Percentiles rank a stretch among this genome's conserved stretches.
These are phyloP conservation scores for Scomber colias DNA, from an alignment of 2,113 vertebrate species.

Conservation along the genomic window DNA sequence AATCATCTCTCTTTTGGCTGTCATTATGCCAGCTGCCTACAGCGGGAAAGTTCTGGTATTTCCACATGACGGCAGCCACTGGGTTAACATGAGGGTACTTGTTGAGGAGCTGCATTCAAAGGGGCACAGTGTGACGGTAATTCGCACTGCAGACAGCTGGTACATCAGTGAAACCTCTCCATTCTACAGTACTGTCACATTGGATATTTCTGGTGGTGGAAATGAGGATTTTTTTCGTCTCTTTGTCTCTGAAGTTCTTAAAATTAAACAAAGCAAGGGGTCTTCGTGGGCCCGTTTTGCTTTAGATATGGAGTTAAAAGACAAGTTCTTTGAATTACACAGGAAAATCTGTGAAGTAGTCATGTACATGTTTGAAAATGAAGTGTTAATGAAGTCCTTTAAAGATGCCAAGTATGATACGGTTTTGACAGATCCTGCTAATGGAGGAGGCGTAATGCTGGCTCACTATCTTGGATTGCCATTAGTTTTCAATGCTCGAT, in stretches of 20 bases:
- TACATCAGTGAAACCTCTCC: slow-evolving; percentile 64
- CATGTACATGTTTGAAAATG: slow-evolving; percentile 68
- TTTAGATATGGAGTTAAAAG: slow-evolving; percentile 64
- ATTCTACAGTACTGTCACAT: slow-evolving; percentile 52
- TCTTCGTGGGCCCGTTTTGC: slow-evolving; percentile 54
- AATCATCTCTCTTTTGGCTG: slow-evolving; percentile 20
- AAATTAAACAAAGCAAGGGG: slow-evolving; percentile 51
- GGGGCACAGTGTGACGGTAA: slow-evolving; percentile 75
- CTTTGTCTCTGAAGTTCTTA: accelerated
- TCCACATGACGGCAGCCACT: slow-evolving; percentile 77
- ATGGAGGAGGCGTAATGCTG: slow-evolving; percentile 68
- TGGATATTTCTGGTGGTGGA: slow-evolving; percentile 47
- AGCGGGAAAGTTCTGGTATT: slow-evolving; percentile 74
- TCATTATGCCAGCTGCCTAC: background rate
- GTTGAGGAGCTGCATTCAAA: slow-evolving; percentile 68
- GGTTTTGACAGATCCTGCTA: slow-evolving; percentile 77
- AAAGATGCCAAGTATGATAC: slow-evolving; percentile 66
- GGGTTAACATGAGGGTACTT: slow-evolving; percentile 80
- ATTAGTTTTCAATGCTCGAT: slow-evolving; percentile 72
- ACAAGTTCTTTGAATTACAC: slow-evolving; percentile 69
- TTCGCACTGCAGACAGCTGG: slow-evolving; percentile 59
- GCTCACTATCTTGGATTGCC: slow-evolving; percentile 74
- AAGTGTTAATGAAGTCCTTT: slow-evolving; percentile 57
- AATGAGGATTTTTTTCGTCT: slow-evolving; percentile 58
- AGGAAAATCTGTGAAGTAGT: slow-evolving; percentile 63